Percentiles rank a stretch among this genome's conserved stretches.
Conservation (phyloP, 1,140 invertebrate genomes). For the Ceratosolen solmsi region DNA sequence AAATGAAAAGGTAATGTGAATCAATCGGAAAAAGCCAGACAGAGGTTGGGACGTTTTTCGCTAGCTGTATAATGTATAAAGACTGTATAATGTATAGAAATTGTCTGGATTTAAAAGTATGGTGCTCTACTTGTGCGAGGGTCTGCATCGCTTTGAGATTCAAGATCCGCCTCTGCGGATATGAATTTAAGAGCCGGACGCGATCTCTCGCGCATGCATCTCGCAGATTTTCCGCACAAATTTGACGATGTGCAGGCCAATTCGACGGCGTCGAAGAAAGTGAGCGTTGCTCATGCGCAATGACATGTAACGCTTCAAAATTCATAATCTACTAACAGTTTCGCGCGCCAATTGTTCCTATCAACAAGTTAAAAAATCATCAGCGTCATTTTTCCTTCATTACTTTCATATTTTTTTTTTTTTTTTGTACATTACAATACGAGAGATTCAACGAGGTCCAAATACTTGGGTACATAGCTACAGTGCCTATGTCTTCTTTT, state of each 20-base stretch:
- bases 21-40: too few relatives aligned
- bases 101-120: neutral
- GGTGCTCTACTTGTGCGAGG: slow-evolving; percentile 30
- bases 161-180: neutral
- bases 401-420: too few relatives aligned
- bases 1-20: too few relatives aligned
- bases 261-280: slow-evolving; percentile 58
- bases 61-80: too few relatives aligned
- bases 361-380: too few relatives aligned
- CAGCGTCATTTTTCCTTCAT: too few relatives aligned
- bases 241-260: slow-evolving; percentile 1
- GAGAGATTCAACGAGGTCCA: too few relatives aligned
- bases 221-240: neutral
- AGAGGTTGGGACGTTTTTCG: too few relatives aligned
- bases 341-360: neutral
- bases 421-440: too few relatives aligned
- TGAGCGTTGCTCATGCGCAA: slow-evolving; percentile 59
- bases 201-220: slow-evolving; percentile 1
- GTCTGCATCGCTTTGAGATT: slow-evolving; percentile 13
- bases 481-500: too few relatives aligned
- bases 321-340: slow-evolving; percentile 52
- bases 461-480: too few relatives aligned
- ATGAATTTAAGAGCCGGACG: neutral
- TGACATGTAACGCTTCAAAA: slow-evolving; percentile 59
- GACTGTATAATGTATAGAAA: neutral